Conservation (phyloP, 2,113 vertebrate genomes). For the Colinus virginianus region DNA sequence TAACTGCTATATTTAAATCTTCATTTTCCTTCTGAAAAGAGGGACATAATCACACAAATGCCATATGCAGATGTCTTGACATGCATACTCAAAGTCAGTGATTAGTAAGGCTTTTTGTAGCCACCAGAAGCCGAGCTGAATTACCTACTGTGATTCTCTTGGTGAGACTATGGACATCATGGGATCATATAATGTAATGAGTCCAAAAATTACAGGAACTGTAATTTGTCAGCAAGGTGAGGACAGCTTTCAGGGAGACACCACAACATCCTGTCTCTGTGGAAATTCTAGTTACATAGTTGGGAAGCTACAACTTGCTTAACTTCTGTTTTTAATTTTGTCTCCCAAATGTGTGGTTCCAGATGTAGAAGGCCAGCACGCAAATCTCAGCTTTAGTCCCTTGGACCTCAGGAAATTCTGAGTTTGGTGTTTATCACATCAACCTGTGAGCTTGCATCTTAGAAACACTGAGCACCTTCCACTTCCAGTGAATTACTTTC, state of each 20-base stretch:
- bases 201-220: slow-evolving; percentile 54
- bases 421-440: not conserved
- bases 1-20: not conserved
- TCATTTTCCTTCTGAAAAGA: not conserved
- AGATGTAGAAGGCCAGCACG: slow-evolving; percentile 6
- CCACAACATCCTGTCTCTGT: slow-evolving; percentile 55
- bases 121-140: slow-evolving; percentile 5
- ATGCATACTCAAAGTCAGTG: not conserved
- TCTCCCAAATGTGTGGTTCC: slow-evolving; percentile 35
- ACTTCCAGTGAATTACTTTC: not conserved
- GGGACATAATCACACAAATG: not conserved
- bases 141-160: slow-evolving; percentile 8
- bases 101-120: not conserved
- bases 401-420: not conserved
- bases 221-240: slow-evolving; percentile 60
- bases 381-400: not conserved
- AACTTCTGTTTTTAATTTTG: slow-evolving; percentile 63
- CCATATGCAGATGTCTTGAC: not conserved
- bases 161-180: not conserved
- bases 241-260: slow-evolving; percentile 55
- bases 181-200: slow-evolving; percentile 5
- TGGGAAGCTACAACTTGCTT: slow-evolving; percentile 31
- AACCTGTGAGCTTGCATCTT: not conserved
- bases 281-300: slow-evolving; percentile 46
- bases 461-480: not conserved